Evolutionary conservation across 2,797 vertebrate species (phyloP), one percentile per base, ranked within the genome.

Genomic region (Centropyge bicolor): DNA sequence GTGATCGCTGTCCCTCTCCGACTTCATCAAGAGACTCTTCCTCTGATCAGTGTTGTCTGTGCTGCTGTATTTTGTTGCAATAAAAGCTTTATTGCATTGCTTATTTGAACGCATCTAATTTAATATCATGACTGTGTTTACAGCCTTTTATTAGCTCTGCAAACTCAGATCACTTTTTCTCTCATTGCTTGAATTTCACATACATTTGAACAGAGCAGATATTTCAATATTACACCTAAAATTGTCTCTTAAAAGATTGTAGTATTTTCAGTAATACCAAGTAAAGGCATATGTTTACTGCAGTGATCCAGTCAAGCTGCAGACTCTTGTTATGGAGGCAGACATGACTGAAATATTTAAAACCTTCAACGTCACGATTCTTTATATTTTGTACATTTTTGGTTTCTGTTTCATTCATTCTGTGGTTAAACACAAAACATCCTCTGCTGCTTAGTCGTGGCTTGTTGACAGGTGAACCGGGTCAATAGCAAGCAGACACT

Each of bases 21-120:
- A 31, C 27, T 70, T 36, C 46, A 46, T 56, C 12, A 73, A 81
- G 76, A 48, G 20, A 62, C 17, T 3, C 5, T 13, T 14, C 12
- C 67, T 31, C 27, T 31, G 27, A 31, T 31, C 27, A 2, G 27
- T 49, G 46, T 6, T 77, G 9, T 27, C 35, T 56, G 24, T 16
- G 24, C 49, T 46, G 12, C 20, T 52, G 4, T 52, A 41, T 36
- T 73, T 55, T 70, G 24, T 38, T 31, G 27, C 27, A 31, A 31
- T 31, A 31, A 31, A 7, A 45, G 11, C 59, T 55, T 10, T 16
- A n/a, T 40, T 22, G 10, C 14, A 40, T 19, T 49, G 67, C 45
- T 46, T 38, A 10, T 46, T 61, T 74, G 14, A 40, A n/a, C 14
- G 38, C 24, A 59, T 49, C 52, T 27, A 9, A 52, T 57, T 38